Evolutionary conservation across 2,888 invertebrate genomes (phyloP).

Genomic region (Mycalesis mineus): DNA sequence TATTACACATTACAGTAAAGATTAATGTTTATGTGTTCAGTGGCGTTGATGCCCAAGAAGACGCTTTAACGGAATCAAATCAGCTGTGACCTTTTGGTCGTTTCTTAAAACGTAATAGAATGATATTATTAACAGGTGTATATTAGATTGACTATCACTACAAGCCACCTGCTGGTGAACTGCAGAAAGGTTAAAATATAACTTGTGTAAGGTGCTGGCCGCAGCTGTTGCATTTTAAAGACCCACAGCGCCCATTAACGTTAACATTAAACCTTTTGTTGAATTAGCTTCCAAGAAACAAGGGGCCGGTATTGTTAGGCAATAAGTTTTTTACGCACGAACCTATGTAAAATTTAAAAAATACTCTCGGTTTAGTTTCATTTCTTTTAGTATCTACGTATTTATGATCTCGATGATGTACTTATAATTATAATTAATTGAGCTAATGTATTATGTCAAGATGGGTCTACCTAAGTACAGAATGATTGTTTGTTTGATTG

Average conservation of each 20-base stretch:
- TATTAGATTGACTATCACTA: slow-evolving; percentile 15
- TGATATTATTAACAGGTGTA: not conserved
- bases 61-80: not conserved
- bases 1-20: no score
- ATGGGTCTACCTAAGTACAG: no score
- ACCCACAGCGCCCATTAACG: slow-evolving; percentile 3
- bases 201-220: slow-evolving; percentile 20
- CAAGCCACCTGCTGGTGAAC: slow-evolving; percentile 21
- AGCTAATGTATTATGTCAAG: no score
- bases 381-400: not conserved
- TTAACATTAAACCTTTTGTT: slow-evolving; percentile 13
- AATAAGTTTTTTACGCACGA: not conserved
- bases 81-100: not conserved
- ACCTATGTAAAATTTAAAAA: not conserved
- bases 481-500: no score
- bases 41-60: no score
- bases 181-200: slow-evolving; percentile 25
- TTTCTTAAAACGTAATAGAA: not conserved
- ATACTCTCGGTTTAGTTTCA: not conserved
- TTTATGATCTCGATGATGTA: no score
- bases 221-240: slow-evolving; percentile 17
- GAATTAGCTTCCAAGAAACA: not conserved
- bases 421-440: not conserved
- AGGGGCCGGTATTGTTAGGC: not conserved
- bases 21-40: no score